These are phyloP conservation scores for Blastomussa wellsi DNA, from an alignment of 92 coral and sea anemone genomes.

Conservation along the genomic window DNA sequence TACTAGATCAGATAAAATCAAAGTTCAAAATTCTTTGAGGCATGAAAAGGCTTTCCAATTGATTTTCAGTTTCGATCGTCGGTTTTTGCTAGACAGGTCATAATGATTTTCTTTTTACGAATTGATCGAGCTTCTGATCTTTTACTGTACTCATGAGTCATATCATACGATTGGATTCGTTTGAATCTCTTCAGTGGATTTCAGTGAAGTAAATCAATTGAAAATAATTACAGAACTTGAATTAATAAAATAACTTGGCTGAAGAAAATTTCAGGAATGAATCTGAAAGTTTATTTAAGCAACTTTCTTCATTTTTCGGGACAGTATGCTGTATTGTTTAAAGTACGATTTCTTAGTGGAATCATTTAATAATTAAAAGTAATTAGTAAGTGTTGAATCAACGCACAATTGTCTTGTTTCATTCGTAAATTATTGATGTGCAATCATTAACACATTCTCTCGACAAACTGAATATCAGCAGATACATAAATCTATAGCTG, in stretches of 20 bases:
- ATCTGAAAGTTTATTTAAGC: background rate
- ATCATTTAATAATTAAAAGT: too few species aligned
- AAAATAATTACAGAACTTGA: background rate
- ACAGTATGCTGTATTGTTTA: background rate
- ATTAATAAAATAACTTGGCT: background rate
- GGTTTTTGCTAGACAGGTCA: background rate
- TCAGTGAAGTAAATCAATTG: background rate
- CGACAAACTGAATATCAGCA: background rate
- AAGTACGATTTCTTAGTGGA: background rate
- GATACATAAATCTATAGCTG: background rate
- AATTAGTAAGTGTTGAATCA: slow-evolving; percentile 14
- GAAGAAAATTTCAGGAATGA: background rate
- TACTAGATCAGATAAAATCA: background rate
- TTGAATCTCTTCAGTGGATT: background rate
- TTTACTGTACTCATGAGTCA: too few species aligned
- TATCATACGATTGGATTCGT: too few species aligned
- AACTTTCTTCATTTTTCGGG: background rate
- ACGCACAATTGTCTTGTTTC: background rate
- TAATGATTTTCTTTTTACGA: background rate
- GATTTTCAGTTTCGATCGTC: background rate
- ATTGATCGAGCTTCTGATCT: background rate
- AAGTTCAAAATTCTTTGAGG: background rate
- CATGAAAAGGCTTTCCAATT: background rate
- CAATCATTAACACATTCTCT: background rate
- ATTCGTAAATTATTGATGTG: background rate